Evolutionary conservation across 1,140 invertebrate genomes (phyloP), one percentile per base, ranked within the genome.

Genomic region (Pantala flavescens): DNA sequence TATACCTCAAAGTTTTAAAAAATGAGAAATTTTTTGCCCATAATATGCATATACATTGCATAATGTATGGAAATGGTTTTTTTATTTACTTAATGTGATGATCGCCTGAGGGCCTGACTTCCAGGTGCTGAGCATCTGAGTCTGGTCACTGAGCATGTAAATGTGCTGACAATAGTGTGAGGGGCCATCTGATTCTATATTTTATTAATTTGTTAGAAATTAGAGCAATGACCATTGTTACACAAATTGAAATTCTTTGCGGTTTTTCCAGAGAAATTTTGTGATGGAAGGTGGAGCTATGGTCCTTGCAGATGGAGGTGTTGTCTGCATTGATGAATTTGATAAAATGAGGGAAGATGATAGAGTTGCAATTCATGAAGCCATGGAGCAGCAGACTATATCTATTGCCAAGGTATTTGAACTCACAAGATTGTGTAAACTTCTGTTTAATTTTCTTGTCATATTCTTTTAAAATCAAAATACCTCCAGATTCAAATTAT

Each of bases 291-390:
- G 98, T 16, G 98, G 98, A 43, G 98, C 98, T 11, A 99, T 99
- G 98, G 98, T 99, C 1, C 83, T 99, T 43, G 98, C 98, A 24
- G 98, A 99, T 85, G 97, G 97, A 43, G 98, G 98, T 49, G 96
- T 99, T 12, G 97, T 99, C 0, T 99, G 98, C 81, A 99, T 99
- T 82, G 98, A 99, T 82, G 98, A 99, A 83, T 99, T 99, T 84
- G 98, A 99, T 84, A 99, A 99, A 85, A 99, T 99, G 98, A 88
- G 95, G 77, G 98, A 99, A 84, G 97, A 99, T 82, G 98, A 99
- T 82, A 86, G 98, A 78, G 98, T 99, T 2, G 98, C 98, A 23
- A 99, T 99, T 82, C 98, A 99, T 81, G 98, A 99, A 85, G 98
- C 98, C 43, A 99, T 99, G 98, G 98, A 99, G 83, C 98, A 99